These are phyloP conservation scores for Megaceryle maxima DNA, from an alignment of 2,113 vertebrate genomes.

Conservation along the genomic window DNA sequence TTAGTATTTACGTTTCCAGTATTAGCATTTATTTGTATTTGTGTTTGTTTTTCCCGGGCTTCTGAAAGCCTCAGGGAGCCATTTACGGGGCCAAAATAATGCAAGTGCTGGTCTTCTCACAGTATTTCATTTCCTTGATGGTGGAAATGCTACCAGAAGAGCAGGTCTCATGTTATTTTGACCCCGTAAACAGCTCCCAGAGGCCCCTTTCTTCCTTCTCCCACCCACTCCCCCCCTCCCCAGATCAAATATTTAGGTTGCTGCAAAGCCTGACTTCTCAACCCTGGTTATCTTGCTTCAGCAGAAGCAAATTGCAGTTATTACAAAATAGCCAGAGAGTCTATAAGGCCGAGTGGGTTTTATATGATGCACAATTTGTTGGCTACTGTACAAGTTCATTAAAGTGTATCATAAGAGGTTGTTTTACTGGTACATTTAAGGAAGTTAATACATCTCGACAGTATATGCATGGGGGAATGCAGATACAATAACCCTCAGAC, in stretches of 20 bases:
- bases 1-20: conserved; percentile 63
- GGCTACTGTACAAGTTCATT: conserved; percentile 70
- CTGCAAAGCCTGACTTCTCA: conserved; percentile 64
- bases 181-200: conserved; percentile 69
- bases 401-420: conserved; percentile 69
- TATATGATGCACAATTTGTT: conserved; percentile 68
- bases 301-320: conserved; percentile 69
- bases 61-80: conserved; percentile 67
- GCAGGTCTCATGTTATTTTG: conserved; percentile 71
- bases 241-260: conserved; percentile 71
- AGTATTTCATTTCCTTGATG: conserved; percentile 71
- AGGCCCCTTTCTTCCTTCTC: conserved; percentile 66
- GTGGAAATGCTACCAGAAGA: conserved; percentile 63
- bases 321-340: conserved; percentile 68
- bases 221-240: conserved; percentile 17
- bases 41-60: conserved; percentile 71
- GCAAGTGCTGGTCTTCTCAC: conserved; percentile 69
- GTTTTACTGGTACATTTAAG: conserved; percentile 70
- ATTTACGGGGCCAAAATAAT: conserved; percentile 64
- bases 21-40: conserved; percentile 71
- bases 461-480: conserved; percentile 55
- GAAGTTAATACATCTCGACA: conserved; percentile 72
- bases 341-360: conserved; percentile 64
- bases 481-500: conserved; percentile 70
- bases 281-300: conserved; percentile 68